A percentile compares a stretch with the other conserved stretches of the same genome.
Conservation (phyloP, 2,797 vertebrate species). For the Chelmon rostratus region DNA sequence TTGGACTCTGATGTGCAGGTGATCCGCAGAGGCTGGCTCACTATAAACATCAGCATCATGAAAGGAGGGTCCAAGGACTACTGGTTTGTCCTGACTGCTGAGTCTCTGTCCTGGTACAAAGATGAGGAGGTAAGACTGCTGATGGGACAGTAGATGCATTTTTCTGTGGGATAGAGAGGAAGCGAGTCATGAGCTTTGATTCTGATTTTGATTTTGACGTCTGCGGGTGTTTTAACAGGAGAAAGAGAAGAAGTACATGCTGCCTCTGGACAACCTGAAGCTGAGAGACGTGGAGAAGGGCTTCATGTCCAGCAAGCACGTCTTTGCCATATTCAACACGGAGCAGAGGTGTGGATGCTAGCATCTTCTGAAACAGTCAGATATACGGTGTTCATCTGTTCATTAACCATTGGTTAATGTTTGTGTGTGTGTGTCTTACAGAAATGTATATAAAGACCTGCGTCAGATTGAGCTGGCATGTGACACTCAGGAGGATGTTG, state of each 20-base stretch:
- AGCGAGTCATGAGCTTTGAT: no score
- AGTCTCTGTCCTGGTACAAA: slow-evolving; percentile 98
- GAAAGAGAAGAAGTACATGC: slow-evolving; percentile 99
- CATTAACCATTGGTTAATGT: neutral
- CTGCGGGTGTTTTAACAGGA: slow-evolving; percentile 82
- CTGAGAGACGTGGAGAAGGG: slow-evolving; percentile 96
- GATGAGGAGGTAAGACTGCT: slow-evolving; percentile 91
- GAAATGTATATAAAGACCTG: slow-evolving; percentile 97
- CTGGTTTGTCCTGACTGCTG: slow-evolving; percentile 96
- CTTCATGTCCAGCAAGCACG: slow-evolving; percentile 98
- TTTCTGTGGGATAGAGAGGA: no score
- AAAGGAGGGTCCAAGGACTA: slow-evolving; percentile 98
- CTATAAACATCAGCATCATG: slow-evolving; percentile 99
- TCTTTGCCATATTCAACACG: slow-evolving; percentile 96
- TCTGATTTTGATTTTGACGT: no score
- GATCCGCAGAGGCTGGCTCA: slow-evolving; percentile 96
- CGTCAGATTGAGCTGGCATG: slow-evolving; percentile 97
- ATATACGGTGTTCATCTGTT: neutral
- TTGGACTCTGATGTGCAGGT: slow-evolving; percentile 84
- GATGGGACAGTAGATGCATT: neutral
- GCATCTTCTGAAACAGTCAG: neutral
- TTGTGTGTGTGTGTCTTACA: slow-evolving; percentile 63
- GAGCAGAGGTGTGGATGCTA: slow-evolving; percentile 90
- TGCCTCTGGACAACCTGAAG: slow-evolving; percentile 98
- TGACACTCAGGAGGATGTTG: slow-evolving; percentile 96